Conservation (phyloP, 2,888 invertebrate species). For the Nudaria mundana region DNA sequence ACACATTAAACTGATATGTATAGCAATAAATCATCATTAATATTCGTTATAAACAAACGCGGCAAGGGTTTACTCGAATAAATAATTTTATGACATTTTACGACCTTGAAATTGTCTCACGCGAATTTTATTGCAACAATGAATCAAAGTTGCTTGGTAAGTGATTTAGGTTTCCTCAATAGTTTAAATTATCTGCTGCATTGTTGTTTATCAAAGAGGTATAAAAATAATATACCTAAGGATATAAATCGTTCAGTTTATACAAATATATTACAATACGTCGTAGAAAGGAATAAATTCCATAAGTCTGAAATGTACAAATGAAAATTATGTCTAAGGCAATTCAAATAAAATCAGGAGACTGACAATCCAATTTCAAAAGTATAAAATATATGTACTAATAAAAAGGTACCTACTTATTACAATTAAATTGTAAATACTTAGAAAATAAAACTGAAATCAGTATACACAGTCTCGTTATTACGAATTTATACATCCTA, state of each 20-base stretch:
- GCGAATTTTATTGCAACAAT: slow-evolving; percentile 61
- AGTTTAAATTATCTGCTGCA: slow-evolving; percentile 46
- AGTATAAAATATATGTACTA: no score
- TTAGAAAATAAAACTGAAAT: no score
- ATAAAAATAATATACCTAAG: slow-evolving; percentile 9
- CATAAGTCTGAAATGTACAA: no score
- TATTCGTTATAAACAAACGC: slow-evolving; percentile 64
- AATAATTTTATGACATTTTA: slow-evolving; percentile 70
- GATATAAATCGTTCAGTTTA: slow-evolving; percentile 40
- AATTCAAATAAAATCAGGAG: no score
- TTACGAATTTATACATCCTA: slow-evolving; percentile 13
- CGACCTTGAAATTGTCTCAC: slow-evolving; percentile 59
- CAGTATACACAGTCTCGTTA: slow-evolving; percentile 9
- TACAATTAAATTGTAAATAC: no score
- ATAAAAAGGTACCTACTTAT: no score
- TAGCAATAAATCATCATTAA: slow-evolving; percentile 73
- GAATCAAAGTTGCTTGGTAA: slow-evolving; percentile 50
- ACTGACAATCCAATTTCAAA: no score
- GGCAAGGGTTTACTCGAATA: slow-evolving; percentile 60
- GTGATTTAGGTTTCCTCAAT: slow-evolving; percentile 56
- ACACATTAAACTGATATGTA: slow-evolving; percentile 71
- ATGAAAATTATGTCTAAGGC: no score
- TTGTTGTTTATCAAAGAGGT: slow-evolving; percentile 49
- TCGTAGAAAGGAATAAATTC: no score
- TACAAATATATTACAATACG: slow-evolving; percentile 33